Evolutionary conservation across 2,888 invertebrate genomes (phyloP).

Genomic region (Disparrhopalites patrizii): DNA sequence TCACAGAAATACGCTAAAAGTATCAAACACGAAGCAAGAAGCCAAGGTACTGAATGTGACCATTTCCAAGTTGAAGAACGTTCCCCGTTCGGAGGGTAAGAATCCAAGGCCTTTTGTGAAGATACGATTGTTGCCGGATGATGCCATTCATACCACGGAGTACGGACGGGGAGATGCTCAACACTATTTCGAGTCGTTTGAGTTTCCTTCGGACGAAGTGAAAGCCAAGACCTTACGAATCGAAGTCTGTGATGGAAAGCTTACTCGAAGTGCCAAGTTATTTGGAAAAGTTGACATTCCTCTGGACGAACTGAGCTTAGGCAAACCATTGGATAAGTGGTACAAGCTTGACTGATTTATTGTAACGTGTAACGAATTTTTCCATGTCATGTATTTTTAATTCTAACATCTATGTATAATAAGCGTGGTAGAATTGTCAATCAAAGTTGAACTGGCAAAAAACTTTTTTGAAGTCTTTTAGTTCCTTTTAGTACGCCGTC

Average conservation of each 20-base stretch:
- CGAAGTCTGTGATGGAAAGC: conserved; percentile 40
- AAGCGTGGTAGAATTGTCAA: too few species aligned
- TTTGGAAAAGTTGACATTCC: conserved; percentile 31
- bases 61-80: conserved; percentile 35
- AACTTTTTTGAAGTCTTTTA: too few species aligned
- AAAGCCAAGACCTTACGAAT: conserved; percentile 29
- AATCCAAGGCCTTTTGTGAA: conserved; percentile 38
- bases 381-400: too few species aligned
- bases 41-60: conserved; percentile 35
- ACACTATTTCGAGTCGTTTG: conserved; percentile 38
- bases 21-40: conserved; percentile 4
- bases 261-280: conserved; percentile 35
- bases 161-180: conserved; percentile 27
- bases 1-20: not conserved
- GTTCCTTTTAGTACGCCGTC: too few species aligned
- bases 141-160: conserved; percentile 34
- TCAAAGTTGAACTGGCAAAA: too few species aligned
- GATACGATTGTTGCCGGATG: conserved; percentile 29
- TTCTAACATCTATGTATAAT: too few species aligned
- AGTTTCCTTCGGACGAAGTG: conserved; percentile 29
- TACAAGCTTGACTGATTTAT: conserved; percentile 17
- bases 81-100: conserved; percentile 15
- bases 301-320: conserved; percentile 21
- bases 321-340: conserved; percentile 37
- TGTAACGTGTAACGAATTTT: not conserved